A percentile compares a stretch with the other conserved stretches of the same genome.
Evolutionary conservation across 2,113 vertebrate species (phyloP).

Genomic region (Etheostoma spectabile): DNA sequence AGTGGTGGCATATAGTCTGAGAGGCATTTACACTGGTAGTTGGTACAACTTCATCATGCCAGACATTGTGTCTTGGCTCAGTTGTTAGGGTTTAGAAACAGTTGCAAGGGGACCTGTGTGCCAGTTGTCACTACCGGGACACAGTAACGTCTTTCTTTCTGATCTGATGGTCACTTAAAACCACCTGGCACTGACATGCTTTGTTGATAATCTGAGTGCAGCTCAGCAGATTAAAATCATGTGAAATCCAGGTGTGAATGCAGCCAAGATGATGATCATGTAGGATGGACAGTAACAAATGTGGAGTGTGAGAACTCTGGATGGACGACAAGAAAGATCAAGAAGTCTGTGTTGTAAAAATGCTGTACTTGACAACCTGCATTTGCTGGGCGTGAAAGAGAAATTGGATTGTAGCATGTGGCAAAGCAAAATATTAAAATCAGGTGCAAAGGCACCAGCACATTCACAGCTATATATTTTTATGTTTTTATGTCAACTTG

Average conservation of each 20-base stretch:
- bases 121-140: constrained; percentile 10
- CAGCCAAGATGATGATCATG: neutral
- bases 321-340: too few relatives aligned
- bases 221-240: neutral
- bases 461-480: too few relatives aligned
- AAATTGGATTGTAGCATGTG: neutral
- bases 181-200: neutral
- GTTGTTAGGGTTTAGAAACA: constrained; percentile 9
- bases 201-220: constrained; percentile 1
- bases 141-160: neutral
- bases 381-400: too few relatives aligned
- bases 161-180: constrained; percentile 9
- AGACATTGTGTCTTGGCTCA: constrained; percentile 30
- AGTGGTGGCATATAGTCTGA: neutral
- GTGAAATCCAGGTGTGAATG: neutral
- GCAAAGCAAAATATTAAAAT: neutral
- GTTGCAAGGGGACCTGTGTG: neutral
- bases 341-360: neutral
- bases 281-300: too few relatives aligned
- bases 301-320: neutral
- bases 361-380: neutral
- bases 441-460: neutral
- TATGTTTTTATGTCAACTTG: neutral
- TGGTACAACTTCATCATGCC: neutral
- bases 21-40: neutral